Conservation (phyloP, 1,140 invertebrate species). For the Monochamus saltuarius region DNA sequence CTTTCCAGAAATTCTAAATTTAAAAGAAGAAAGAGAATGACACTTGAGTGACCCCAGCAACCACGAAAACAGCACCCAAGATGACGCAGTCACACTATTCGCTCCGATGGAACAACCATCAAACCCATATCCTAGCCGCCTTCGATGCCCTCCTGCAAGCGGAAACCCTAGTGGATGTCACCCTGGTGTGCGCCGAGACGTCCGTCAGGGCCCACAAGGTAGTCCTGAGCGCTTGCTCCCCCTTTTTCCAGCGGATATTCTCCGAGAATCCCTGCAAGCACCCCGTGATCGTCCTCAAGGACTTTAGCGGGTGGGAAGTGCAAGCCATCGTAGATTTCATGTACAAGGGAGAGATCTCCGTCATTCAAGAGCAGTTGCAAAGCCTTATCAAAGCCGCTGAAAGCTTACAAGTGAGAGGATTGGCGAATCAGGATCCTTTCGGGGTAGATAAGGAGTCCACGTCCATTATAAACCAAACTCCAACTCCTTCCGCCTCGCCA, state of each 20-base stretch:
- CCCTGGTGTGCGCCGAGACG: conserved; percentile 80
- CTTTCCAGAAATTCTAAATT: conserved; percentile 46
- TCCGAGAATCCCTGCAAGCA: conserved; percentile 91
- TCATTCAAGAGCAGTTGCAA: conserved; percentile 78
- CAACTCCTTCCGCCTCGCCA: conserved; percentile 61
- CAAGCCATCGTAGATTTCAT: conserved; percentile 89
- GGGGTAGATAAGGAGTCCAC: conserved; percentile 58
- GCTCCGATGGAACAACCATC: conserved; percentile 90
- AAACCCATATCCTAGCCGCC: conserved; percentile 78
- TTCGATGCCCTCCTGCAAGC: conserved; percentile 83
- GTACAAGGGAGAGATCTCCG: conserved; percentile 88
- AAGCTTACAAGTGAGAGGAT: conserved; percentile 76
- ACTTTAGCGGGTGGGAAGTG: conserved; percentile 82
- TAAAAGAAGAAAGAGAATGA: conserved; percentile 34
- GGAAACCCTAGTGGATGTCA: conserved; percentile 85
- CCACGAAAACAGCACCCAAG: conserved; percentile 14
- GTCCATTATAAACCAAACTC: conserved; percentile 50
- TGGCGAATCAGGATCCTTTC: conserved; percentile 70
- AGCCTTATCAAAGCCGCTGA: conserved; percentile 83
- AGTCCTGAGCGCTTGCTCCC: conserved; percentile 86
- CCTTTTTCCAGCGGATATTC: conserved; percentile 86
- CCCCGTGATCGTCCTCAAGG: conserved; percentile 87
- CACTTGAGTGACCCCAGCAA: conserved; percentile 27
- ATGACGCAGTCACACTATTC: conserved; percentile 81
- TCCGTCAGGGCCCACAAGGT: conserved; percentile 86